These are phyloP conservation scores for Xanthia icteritia DNA, from an alignment of 2,888 invertebrate species.

Conservation along the genomic window DNA sequence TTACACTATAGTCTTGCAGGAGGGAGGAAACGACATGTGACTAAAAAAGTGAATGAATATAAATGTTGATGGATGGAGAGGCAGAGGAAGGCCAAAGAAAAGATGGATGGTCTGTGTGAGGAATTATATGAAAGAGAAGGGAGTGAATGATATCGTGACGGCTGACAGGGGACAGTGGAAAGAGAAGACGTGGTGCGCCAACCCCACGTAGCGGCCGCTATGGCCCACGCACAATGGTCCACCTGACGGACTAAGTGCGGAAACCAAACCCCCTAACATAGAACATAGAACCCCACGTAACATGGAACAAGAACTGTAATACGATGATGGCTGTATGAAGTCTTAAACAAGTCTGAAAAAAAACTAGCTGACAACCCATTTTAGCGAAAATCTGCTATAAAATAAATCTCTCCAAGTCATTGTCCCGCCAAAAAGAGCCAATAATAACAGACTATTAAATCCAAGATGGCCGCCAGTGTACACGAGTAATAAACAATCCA, in stretches of 20 bases:
- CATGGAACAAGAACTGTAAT: neutral
- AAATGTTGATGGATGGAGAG: neutral
- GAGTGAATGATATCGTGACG: neutral
- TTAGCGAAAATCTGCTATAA: neutral
- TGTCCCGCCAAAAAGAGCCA: slow-evolving; percentile 29
- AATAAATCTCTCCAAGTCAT: neutral
- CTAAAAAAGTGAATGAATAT: neutral
- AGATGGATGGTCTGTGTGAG: neutral
- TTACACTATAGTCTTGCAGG: neutral
- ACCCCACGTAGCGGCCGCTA: no score
- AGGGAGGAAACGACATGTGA: neutral
- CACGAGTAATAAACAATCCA: slow-evolving; percentile 45
- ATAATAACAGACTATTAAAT: slow-evolving; percentile 9
- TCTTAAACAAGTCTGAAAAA: neutral
- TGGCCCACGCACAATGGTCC: no score
- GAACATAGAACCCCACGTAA: no score
- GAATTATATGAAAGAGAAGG: neutral
- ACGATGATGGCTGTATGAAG: neutral
- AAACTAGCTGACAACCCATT: neutral
- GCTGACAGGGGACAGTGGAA: neutral
- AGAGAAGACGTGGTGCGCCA: neutral
- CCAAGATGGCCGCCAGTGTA: slow-evolving; percentile 35
- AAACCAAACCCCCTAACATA: no score
- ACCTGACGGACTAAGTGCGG: no score
- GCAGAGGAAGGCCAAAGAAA: neutral